Evolutionary conservation across 1,140 invertebrate genomes (phyloP).

Genomic region (Frieseomelitta varia): DNA sequence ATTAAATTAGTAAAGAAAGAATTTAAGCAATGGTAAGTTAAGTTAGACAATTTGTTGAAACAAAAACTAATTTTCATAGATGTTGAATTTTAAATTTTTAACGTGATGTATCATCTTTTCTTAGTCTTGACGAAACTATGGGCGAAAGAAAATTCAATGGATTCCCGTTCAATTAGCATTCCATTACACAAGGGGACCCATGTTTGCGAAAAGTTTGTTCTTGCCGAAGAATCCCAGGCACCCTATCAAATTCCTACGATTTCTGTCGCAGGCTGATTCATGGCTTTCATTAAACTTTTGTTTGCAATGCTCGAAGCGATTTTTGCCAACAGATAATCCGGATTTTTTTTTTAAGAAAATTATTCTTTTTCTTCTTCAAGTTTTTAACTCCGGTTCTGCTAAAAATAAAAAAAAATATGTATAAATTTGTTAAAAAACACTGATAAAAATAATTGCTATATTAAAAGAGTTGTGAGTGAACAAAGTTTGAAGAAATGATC

Average conservation of each 20-base stretch:
- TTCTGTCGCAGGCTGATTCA: background rate
- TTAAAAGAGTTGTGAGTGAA: background rate
- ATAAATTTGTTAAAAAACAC: background rate
- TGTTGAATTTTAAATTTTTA: background rate
- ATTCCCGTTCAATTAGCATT: background rate
- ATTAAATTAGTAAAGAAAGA: background rate
- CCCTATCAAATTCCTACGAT: background rate
- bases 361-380: background rate
- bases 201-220: background rate
- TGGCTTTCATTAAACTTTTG: conserved; percentile 21
- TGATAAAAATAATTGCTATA: background rate
- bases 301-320: background rate
- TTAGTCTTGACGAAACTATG: background rate
- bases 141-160: too few species aligned
- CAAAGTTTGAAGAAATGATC: background rate
- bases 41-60: background rate
- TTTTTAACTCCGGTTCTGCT: background rate
- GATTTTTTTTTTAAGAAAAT: background rate
- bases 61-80: background rate
- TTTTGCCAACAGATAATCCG: background rate
- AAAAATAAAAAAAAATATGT: background rate
- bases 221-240: background rate
- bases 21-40: background rate
- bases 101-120: background rate
- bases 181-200: background rate